Base-by-base conservation (phyloP, 1,140 invertebrate genomes). In the Plodia interpunctella region DNA sequence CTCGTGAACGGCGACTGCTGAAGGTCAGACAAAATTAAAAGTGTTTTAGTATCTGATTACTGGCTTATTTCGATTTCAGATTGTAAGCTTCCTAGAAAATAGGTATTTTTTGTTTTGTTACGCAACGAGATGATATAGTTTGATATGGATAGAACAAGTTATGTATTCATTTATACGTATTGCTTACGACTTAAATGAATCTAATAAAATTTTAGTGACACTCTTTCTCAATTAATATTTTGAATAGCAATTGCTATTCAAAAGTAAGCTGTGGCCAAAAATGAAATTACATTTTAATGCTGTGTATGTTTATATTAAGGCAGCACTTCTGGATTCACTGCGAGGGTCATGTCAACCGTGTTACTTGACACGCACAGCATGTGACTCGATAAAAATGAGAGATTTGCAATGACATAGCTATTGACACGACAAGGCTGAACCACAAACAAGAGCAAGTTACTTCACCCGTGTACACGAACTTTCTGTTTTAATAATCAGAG, bases 1-100 rank as follows among this genome's bases (percentile, higher is more conserved):
- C 56, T 81, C 79, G 80, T 77, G 80, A 86, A 80, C 73, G 82
- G 73, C 76, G 77, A 83, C 81, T 66, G 70, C 70, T 78, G 82
- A 88, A 88, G 85, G 85, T 83, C 83, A 75, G 59, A 70, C 76
- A 78, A 86, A 87, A 87, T 87, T 84, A 87, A 87, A 87, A 87
- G 84, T 88, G 79, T 80, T 83, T 76, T 83, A 78, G 74, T 83
- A 83, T 84, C 82, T 83, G 81, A 84, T 84, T 83, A 83, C 76
- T 65, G 70, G 69, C 70, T 78, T 86, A 82, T 83, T 83, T 78
- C 70, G 70, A 71, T 75, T 76, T 67, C 61, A 71, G 68, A 67
- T 74, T 68, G 72, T 62, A 74, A 66, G 72, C 72, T 80, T 83
- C 78, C 76, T 79, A 44, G n/a, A 44, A 44, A 44, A 15, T 44